Conservation (phyloP, 1,140 invertebrate species). For the Leptoteleia sp. region DNA sequence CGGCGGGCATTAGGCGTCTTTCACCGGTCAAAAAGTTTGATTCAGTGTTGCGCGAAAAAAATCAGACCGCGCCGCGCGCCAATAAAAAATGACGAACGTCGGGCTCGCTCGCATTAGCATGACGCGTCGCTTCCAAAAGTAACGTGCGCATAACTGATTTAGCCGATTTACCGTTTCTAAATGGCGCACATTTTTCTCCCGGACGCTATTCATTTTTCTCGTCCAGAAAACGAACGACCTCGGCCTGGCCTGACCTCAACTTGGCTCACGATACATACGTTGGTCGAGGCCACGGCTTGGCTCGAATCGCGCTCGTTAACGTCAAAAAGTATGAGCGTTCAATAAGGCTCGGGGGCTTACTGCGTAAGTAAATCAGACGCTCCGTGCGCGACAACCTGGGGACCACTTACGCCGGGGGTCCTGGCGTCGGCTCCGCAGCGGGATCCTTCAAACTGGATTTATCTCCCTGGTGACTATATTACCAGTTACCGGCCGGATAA, state of each 20-base stretch:
- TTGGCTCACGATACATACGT: slow-evolving; percentile 60
- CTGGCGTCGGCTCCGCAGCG: too few relatives aligned
- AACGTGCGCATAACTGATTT: slow-evolving; percentile 57
- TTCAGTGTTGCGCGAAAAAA: slow-evolving; percentile 36
- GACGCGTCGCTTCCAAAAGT: slow-evolving; percentile 44
- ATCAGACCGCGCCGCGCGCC: slow-evolving; percentile 9
- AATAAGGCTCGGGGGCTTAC: slow-evolving; percentile 64
- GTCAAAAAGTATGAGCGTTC: slow-evolving; percentile 73
- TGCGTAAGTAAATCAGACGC: too few relatives aligned
- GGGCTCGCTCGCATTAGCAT: slow-evolving; percentile 38
- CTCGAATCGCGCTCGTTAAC: slow-evolving; percentile 70
- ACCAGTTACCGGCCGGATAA: too few relatives aligned
- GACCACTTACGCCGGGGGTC: too few relatives aligned
- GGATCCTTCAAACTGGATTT: too few relatives aligned
- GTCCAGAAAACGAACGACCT: slow-evolving; percentile 61
- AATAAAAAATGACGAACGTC: slow-evolving; percentile 47
- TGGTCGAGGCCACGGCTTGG: slow-evolving; percentile 50
- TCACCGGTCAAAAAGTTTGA: slow-evolving; percentile 37
- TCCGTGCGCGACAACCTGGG: too few relatives aligned
- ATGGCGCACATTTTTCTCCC: slow-evolving; percentile 54
- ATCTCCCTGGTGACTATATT: too few relatives aligned
- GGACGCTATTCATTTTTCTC: slow-evolving; percentile 62
- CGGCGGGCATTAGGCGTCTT: slow-evolving; percentile 36
- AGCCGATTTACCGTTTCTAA: slow-evolving; percentile 55
- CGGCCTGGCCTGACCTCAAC: slow-evolving; percentile 61